Evolutionary conservation across 2,888 invertebrate species (phyloP).

Genomic region (Xanthia togata): DNA sequence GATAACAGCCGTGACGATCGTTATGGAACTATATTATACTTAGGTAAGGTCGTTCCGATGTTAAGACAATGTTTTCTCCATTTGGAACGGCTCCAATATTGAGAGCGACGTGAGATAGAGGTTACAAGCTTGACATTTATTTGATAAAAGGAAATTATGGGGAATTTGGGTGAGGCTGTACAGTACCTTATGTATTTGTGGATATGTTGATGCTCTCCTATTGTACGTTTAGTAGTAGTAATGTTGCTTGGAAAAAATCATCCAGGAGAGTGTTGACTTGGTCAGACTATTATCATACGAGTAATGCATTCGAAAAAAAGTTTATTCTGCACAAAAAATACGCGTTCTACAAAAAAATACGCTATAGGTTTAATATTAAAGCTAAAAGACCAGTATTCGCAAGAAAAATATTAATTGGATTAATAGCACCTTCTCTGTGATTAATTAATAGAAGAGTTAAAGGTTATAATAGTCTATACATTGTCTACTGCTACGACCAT

Average conservation of each 20-base stretch:
- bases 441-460: not conserved
- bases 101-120: slow-evolving; percentile 45
- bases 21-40: slow-evolving; percentile 58
- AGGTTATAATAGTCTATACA: not conserved
- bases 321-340: not conserved
- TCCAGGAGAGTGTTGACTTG: not conserved
- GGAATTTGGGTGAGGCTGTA: not conserved
- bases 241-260: not conserved
- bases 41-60: slow-evolving; percentile 61
- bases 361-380: not conserved
- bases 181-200: not conserved
- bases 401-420: not conserved
- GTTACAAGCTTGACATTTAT: slow-evolving; percentile 42
- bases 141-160: slow-evolving; percentile 19
- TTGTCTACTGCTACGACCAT: not conserved
- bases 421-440: not conserved
- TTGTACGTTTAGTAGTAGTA: not conserved
- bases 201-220: slow-evolving; percentile 1
- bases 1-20: slow-evolving; percentile 41
- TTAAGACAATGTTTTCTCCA: slow-evolving; percentile 66
- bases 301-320: not conserved
- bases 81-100: slow-evolving; percentile 63
- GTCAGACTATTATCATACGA: not conserved
- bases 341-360: not conserved
- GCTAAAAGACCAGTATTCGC: not conserved